phyloP scores from a whole-genome alignment of 2,888 invertebrate species.

The Philereme vetulata region DNA sequence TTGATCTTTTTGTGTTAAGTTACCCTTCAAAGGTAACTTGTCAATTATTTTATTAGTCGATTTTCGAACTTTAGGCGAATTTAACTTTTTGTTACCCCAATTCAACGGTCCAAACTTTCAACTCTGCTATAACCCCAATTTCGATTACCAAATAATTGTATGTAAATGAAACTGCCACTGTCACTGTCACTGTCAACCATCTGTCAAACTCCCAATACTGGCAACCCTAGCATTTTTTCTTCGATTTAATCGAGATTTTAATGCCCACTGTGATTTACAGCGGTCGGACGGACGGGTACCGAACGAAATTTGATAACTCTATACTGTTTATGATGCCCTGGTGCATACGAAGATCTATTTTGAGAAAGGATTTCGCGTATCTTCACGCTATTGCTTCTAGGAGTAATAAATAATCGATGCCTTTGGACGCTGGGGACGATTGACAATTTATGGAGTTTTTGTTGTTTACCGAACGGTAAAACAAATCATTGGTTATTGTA shows the following conservation, averaged over 20 bases:
- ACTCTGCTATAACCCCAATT: neutral
- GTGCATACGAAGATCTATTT: constrained; percentile 53
- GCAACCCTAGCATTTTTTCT: constrained; percentile 30
- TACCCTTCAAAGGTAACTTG: constrained; percentile 22
- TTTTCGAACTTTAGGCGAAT: no score
- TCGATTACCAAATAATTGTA: constrained; percentile 6
- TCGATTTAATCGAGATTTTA: constrained; percentile 76
- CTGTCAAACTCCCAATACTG: constrained; percentile 25
- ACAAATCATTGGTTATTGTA: constrained; percentile 19
- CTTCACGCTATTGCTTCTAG: constrained; percentile 35
- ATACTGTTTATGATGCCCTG: constrained; percentile 74
- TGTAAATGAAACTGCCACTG: constrained; percentile 17
- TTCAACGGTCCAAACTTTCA: neutral
- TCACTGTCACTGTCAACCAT: constrained; percentile 18
- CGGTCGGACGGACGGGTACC: constrained; percentile 57
- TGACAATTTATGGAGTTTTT: constrained; percentile 33
- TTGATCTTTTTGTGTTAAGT: constrained; percentile 13
- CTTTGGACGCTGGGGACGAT: constrained; percentile 27
- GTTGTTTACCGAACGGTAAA: constrained; percentile 30
- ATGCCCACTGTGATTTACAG: constrained; percentile 76
- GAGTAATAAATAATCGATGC: constrained; percentile 30
- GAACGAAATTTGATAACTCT: constrained; percentile 79
- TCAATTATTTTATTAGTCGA: constrained; percentile 19
- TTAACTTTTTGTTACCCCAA: no score
- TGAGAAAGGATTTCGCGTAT: constrained; percentile 37